phyloP scores from a whole-genome alignment of 2,888 invertebrate species.

The Uloborus plumipes region DNA sequence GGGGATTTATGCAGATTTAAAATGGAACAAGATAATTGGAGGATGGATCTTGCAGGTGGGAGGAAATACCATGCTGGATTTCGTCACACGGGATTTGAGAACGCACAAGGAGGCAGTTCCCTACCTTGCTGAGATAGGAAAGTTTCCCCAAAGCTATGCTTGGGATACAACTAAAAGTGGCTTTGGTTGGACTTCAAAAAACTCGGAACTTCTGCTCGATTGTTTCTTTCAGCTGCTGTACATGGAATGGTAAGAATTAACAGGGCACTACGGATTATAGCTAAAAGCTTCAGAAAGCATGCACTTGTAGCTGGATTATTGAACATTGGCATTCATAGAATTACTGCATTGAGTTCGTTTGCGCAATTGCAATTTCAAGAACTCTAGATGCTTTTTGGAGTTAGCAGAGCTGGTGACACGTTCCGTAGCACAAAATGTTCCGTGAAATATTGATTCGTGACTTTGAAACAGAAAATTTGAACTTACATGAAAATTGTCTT shows the following conservation, averaged over 20 bases:
- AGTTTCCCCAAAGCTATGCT: slow-evolving; percentile 54
- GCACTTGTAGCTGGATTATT: slow-evolving; percentile 26
- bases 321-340: slow-evolving; percentile 11
- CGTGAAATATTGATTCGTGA: no score
- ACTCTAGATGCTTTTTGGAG: no score
- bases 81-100: slow-evolving; percentile 47
- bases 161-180: slow-evolving; percentile 48
- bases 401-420: no score
- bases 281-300: slow-evolving; percentile 57
- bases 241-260: slow-evolving; percentile 63
- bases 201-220: slow-evolving; percentile 48
- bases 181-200: slow-evolving; percentile 42
- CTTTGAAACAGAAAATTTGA: no score
- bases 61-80: slow-evolving; percentile 44
- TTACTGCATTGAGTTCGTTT: no score
- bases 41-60: slow-evolving; percentile 22
- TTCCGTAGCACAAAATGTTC: neutral
- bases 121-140: slow-evolving; percentile 61
- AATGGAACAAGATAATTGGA: neutral
- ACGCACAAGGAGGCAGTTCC: slow-evolving; percentile 50
- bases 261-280: slow-evolving; percentile 59
- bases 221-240: slow-evolving; percentile 56
- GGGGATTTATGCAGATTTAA: neutral
- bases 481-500: neutral
- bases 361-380: no score